Evolutionary conservation across 2,113 vertebrate genomes (phyloP), one percentile per base, ranked within the genome.

Genomic region (Calidris pugnax): DNA sequence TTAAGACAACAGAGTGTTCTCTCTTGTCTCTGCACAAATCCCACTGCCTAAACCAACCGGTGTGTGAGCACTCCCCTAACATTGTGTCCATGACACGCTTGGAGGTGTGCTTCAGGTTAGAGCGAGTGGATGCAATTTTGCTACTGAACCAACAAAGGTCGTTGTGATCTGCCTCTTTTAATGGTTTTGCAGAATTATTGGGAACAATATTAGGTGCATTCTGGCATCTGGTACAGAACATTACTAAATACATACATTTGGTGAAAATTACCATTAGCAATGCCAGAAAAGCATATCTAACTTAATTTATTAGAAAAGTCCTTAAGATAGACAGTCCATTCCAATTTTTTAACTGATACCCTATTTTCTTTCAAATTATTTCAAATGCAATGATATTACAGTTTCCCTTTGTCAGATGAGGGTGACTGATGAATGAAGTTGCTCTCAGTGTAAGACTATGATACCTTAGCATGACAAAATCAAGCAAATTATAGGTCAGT

Each of bases 1-100:
- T 43, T 72, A 62, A 59, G 50, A 26, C 51, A 79, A 6, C 30
- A 33, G 50, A 11, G 6, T 27, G 12, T 68, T 86, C 13, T 59
- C 7, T n/a, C 33, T 45, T 62, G 48, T 72, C 13, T 41, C 45
- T 63, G 18, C 28, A 9, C 12, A 90, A 37, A 66, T 69, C 62
- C 19, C 20, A 2, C 69, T 73, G 66, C 43, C 57, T 56, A 39
- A 81, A 27, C n/a, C 66, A 90, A 63, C 15, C 55, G 0, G 0
- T 20, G 23, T 51, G 39, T 5, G 8, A 68, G 30, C 35, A 24
- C 30, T 84, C 59, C 51, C 22, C 12, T 71, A 28, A 27, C 30
- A 27, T 5, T 1, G 0, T n/a, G 32, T 87, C 33, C 17, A 2
- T 47, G 45, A 37, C 50, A 21, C 1, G 1, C 27, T 60, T n/a